Evolutionary conservation across 2,888 invertebrate species (phyloP).

Genomic region (Phengaris arion): DNA sequence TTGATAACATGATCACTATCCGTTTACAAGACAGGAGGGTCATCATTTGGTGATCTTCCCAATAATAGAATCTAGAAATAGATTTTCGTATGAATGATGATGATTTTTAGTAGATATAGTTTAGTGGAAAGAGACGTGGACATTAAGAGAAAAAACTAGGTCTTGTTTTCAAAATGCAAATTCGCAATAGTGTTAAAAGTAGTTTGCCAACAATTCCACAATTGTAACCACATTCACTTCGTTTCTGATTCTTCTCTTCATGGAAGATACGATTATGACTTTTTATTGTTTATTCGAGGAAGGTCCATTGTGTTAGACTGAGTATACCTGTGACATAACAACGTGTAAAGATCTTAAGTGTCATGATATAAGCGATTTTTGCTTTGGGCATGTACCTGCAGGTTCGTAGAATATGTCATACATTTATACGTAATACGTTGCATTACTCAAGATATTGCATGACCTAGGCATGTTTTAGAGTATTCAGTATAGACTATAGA

Average conservation of each 20-base stretch:
- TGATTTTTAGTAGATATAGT: no score
- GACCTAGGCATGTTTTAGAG: background rate
- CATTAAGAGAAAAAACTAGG: background rate
- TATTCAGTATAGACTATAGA: background rate
- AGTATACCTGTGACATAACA: constrained; percentile 3
- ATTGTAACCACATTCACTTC: background rate
- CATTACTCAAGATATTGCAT: background rate
- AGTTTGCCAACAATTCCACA: constrained; percentile 4
- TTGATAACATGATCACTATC: background rate
- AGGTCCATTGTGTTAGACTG: background rate
- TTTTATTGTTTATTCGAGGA: constrained; percentile 9
- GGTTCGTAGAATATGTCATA: background rate
- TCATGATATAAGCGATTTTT: background rate
- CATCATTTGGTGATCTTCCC: background rate
- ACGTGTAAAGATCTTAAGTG: background rate
- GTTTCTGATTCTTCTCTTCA: background rate
- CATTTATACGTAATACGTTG: background rate
- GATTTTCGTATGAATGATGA: no score
- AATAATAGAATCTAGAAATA: no score
- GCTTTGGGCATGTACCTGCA: background rate
- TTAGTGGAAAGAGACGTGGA: background rate
- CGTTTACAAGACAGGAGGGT: background rate
- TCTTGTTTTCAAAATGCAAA: constrained; percentile 1
- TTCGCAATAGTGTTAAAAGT: background rate
- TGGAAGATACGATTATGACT: constrained; percentile 10